phyloP scores from a whole-genome alignment of 2,888 invertebrate genomes.

The Tetropium fuscum region DNA sequence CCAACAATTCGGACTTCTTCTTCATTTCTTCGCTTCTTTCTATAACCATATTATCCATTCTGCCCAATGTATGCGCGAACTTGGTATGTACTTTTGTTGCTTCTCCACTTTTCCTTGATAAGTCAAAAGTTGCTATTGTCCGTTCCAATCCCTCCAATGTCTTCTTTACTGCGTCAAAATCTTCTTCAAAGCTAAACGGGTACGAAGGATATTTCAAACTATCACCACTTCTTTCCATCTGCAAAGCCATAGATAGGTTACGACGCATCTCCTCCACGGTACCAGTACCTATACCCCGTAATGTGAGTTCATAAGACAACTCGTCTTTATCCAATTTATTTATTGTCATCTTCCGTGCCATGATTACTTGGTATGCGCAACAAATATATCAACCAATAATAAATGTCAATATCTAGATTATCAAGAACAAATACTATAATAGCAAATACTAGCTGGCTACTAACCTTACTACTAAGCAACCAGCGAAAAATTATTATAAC shows the following conservation, averaged over 20 bases:
- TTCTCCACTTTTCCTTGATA: slow-evolving; percentile 1
- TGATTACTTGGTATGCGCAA: no score
- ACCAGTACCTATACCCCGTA: no score
- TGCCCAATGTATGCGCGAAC: slow-evolving; percentile 1
- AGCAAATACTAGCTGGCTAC: no score
- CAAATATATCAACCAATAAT: no score
- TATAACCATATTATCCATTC: slow-evolving; percentile 14
- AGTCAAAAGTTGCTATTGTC: background rate
- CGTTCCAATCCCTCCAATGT: slow-evolving; percentile 1
- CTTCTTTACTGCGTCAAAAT: slow-evolving; percentile 4
- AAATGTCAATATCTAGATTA: no score
- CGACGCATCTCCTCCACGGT: no score
- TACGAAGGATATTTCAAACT: slow-evolving; percentile 15
- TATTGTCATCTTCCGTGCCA: no score
- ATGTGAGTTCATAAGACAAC: no score
- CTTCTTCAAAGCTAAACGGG: slow-evolving; percentile 14
- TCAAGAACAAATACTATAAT: no score
- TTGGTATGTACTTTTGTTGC: slow-evolving; percentile 3
- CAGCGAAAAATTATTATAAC: no score
- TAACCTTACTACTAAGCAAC: no score
- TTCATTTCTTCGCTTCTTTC: background rate
- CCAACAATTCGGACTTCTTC: slow-evolving; percentile 3
- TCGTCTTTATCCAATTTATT: no score
- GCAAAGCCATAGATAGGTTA: background rate
- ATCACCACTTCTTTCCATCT: slow-evolving; percentile 17